Percentiles rank a stretch among this genome's conserved stretches.
Conservation (phyloP, 2,888 invertebrate species). For the Congeria kusceri region DNA sequence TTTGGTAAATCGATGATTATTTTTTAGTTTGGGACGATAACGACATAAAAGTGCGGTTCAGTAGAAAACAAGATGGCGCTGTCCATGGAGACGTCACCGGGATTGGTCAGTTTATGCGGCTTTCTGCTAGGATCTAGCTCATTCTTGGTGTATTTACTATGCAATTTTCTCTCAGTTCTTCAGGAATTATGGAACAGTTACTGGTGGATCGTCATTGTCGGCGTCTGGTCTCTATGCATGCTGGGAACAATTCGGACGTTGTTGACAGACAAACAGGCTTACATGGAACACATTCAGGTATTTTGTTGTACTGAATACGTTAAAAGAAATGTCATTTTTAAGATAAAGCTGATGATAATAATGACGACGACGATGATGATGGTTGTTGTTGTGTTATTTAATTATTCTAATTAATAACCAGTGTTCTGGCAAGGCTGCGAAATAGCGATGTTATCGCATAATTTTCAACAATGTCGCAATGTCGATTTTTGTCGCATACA, state of each 20-base stretch:
- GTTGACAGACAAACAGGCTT: slow-evolving; percentile 38
- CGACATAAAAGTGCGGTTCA: background rate
- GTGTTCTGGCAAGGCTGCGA: too few relatives aligned
- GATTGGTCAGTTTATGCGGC: slow-evolving; percentile 24
- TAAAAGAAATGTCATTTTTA: too few relatives aligned
- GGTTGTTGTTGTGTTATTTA: too few relatives aligned
- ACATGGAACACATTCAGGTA: slow-evolving; percentile 35
- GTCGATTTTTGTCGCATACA: too few relatives aligned
- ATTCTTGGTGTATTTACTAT: slow-evolving; percentile 7
- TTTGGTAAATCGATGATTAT: too few relatives aligned
- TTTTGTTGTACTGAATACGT: too few relatives aligned
- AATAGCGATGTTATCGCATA: too few relatives aligned
- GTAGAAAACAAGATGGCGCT: slow-evolving; percentile 46
- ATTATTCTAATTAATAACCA: too few relatives aligned
- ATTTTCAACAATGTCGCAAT: too few relatives aligned
- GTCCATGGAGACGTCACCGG: slow-evolving; percentile 32
- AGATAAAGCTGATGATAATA: too few relatives aligned
- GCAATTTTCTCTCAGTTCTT: slow-evolving; percentile 1
- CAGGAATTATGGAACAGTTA: slow-evolving; percentile 26
- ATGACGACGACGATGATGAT: too few relatives aligned
- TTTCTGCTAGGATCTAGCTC: slow-evolving; percentile 41
- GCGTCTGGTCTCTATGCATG: slow-evolving; percentile 9
- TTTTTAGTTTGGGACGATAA: too few relatives aligned
- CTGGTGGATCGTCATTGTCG: slow-evolving; percentile 37
- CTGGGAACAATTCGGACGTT: slow-evolving; percentile 18